phyloP scores from a whole-genome alignment of 53 echinoderm and acorn worm genomes.

The Hippasteria phrygiana region DNA sequence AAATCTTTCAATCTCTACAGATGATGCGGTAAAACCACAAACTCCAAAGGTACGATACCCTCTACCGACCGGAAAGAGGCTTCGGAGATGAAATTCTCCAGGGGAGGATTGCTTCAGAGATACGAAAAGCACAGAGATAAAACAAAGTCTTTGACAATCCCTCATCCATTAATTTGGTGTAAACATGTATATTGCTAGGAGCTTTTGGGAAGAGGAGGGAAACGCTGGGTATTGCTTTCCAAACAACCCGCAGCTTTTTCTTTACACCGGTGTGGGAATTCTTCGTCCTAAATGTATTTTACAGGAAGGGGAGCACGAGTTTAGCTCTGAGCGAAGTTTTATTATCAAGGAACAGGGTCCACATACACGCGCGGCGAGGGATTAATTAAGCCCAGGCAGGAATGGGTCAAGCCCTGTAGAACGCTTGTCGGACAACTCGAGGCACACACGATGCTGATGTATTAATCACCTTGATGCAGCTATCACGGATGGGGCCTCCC shows the following conservation, averaged over 20 bases:
- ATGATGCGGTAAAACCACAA: not conserved
- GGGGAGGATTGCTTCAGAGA: not conserved
- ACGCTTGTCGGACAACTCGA: conserved; percentile 8
- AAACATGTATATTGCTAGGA: conserved; percentile 20
- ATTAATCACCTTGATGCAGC: conserved; percentile 36
- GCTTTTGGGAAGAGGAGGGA: not conserved
- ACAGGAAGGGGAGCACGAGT: not conserved
- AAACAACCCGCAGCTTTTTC: not conserved
- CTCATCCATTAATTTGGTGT: conserved; percentile 21
- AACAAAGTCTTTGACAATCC: not conserved
- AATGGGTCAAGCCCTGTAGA: not conserved
- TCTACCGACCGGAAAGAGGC: not conserved
- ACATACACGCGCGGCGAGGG: not conserved
- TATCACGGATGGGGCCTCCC: not conserved
- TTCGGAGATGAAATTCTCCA: not conserved
- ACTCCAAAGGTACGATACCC: not conserved
- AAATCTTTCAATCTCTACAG: not conserved
- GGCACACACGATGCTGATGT: not conserved
- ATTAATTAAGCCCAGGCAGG: conserved; percentile 47
- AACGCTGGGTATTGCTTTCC: not conserved
- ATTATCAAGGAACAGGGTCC: conserved; percentile 6
- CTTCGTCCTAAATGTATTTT: not conserved
- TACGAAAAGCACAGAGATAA: not conserved
- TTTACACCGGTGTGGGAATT: conserved; percentile 9
- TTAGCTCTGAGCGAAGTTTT: conserved; percentile 4